phyloP scores from a whole-genome alignment of 2,113 vertebrate species.

The Ochotona curzoniae region DNA sequence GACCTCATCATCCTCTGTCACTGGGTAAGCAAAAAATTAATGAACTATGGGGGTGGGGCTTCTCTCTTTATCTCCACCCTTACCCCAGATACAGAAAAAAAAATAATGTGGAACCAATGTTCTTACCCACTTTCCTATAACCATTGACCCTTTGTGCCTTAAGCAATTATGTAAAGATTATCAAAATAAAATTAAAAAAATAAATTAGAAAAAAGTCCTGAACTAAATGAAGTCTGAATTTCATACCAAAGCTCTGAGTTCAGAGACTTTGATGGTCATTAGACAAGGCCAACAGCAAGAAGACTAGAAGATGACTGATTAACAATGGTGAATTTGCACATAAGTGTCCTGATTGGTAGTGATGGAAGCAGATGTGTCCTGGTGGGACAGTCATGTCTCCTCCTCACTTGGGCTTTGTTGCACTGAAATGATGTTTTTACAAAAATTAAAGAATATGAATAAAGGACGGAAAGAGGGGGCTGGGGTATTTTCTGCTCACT shows the following conservation, averaged over 20 bases:
- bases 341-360: not conserved
- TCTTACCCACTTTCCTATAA: too few relatives aligned
- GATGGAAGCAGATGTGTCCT: not conserved
- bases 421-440: too few relatives aligned
- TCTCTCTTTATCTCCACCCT: too few relatives aligned
- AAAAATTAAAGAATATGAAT: too few relatives aligned
- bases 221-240: slow-evolving; percentile 59
- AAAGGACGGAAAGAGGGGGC: too few relatives aligned
- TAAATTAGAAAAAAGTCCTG: slow-evolving; percentile 19
- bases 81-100: too few relatives aligned
- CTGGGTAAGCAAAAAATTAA: too few relatives aligned
- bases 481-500: not conserved
- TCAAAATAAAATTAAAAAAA: too few relatives aligned
- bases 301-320: not conserved
- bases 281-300: slow-evolving; percentile 17
- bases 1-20: slow-evolving; percentile 39
- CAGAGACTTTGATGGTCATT: not conserved
- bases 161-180: too few relatives aligned
- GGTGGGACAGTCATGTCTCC: not conserved
- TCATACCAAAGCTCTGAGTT: slow-evolving; percentile 58
- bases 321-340: not conserved
- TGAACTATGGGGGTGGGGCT: too few relatives aligned
- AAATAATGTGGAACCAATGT: too few relatives aligned
- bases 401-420: not conserved
- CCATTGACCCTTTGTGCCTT: too few relatives aligned